Conservation (phyloP, 2,888 invertebrate species). For the Teleogryllus oceanicus region DNA sequence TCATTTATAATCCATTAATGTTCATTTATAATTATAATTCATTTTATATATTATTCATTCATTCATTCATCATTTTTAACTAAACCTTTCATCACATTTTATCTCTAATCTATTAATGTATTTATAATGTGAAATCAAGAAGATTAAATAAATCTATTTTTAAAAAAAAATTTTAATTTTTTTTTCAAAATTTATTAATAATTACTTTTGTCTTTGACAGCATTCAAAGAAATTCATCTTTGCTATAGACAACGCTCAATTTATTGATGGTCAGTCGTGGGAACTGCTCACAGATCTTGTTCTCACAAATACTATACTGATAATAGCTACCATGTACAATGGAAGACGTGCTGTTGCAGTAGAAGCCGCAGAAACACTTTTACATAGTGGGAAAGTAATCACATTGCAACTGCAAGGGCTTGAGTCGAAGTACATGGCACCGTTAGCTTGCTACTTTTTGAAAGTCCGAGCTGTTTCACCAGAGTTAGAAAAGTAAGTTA, state of each 20-base stretch:
- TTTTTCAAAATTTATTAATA: no score
- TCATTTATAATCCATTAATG: no score
- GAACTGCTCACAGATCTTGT: constrained; percentile 2
- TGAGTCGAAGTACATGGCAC: constrained; percentile 46
- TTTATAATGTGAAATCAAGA: no score
- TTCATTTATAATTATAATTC: no score
- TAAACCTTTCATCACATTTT: no score
- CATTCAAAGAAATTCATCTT: neutral
- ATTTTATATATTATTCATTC: no score
- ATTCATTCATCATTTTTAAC: no score
- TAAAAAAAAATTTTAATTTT: no score
- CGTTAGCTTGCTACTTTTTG: constrained; percentile 60
- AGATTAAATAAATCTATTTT: no score
- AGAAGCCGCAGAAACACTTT: neutral
- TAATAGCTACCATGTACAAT: constrained; percentile 22
- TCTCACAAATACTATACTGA: constrained; percentile 4
- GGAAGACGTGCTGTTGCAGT: neutral
- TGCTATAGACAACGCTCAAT: constrained; percentile 27
- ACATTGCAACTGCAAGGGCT: constrained; percentile 19
- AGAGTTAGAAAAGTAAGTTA: constrained; percentile 52
- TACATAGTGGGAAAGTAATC: neutral
- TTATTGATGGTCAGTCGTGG: constrained; percentile 26
- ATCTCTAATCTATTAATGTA: no score
- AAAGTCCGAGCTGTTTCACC: constrained; percentile 56
- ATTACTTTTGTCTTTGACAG: neutral